phyloP scores from a whole-genome alignment of 2,888 invertebrate genomes.

The Gari tellinella region DNA sequence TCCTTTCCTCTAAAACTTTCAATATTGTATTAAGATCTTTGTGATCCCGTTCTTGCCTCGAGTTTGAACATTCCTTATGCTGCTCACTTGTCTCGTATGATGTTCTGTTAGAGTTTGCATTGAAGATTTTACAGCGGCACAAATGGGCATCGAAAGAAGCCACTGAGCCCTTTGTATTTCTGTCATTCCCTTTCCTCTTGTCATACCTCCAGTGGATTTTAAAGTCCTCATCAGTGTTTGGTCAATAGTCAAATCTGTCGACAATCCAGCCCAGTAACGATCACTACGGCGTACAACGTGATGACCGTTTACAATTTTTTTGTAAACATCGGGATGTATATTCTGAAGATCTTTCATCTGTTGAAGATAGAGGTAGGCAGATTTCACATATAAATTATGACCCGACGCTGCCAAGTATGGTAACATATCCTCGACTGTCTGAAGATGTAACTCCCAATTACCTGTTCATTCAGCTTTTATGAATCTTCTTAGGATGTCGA shows the following conservation, averaged over 20 bases:
- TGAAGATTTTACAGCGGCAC: not conserved
- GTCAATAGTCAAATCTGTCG: not conserved
- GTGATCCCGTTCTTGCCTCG: not conserved
- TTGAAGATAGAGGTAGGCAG: conserved; percentile 13
- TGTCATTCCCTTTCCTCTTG: too few relatives aligned
- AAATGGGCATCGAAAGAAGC: too few relatives aligned
- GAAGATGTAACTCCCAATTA: conserved; percentile 54
- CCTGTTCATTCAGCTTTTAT: conserved; percentile 54
- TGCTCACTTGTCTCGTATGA: not conserved
- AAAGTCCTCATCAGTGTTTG: too few relatives aligned
- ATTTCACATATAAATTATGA: conserved; percentile 70
- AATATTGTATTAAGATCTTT: not conserved
- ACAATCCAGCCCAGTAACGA: conserved; percentile 24
- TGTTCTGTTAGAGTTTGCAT: not conserved
- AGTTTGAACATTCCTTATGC: not conserved
- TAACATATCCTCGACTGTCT: conserved; percentile 48
- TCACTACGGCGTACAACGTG: conserved; percentile 38
- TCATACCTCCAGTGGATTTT: too few relatives aligned
- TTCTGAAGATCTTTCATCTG: conserved; percentile 9
- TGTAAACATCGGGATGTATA: conserved; percentile 38
- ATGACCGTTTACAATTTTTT: conserved; percentile 29
- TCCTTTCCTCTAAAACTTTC: conserved; percentile 7
- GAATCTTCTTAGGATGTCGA: conserved; percentile 40
- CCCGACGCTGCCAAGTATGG: conserved; percentile 69
- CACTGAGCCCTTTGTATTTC: too few relatives aligned